Conservation (phyloP, 1,140 invertebrate species). For the Mycetomoellerius zeteki region DNA sequence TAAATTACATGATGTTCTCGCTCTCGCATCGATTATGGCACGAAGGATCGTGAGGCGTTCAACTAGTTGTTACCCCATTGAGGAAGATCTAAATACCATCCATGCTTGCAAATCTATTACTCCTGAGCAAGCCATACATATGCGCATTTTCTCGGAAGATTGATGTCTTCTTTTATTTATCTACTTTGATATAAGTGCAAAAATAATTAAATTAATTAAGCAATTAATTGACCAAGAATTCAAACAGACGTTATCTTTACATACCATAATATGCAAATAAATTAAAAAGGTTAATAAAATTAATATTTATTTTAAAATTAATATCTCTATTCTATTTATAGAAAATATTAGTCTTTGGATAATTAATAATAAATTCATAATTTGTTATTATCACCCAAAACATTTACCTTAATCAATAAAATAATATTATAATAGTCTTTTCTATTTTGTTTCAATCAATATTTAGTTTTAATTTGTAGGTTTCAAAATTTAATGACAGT, state of each 20-base stretch:
- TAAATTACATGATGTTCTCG: not conserved
- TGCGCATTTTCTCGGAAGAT: not conserved
- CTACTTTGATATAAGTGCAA: not conserved
- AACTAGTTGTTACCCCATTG: not conserved
- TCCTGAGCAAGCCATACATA: not conserved
- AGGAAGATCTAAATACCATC: constrained; percentile 28
- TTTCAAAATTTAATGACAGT: not conserved
- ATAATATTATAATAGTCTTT: not conserved
- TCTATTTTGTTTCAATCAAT: not conserved
- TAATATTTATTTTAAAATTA: constrained; percentile 14
- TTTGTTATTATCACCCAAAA: not conserved
- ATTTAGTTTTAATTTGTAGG: constrained; percentile 3
- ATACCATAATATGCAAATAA: not conserved
- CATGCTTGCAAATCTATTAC: not conserved
- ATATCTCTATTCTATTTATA: not conserved
- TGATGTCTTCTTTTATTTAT: not conserved
- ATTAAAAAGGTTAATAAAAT: not conserved
- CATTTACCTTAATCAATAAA: not conserved
- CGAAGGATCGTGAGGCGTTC: not conserved
- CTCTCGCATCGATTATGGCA: not conserved
- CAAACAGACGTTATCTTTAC: not conserved
- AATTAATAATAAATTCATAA: not conserved
- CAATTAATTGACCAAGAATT: not conserved
- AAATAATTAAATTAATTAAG: not conserved
- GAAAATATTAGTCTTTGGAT: not conserved